Conservation (phyloP, 2,113 vertebrate species). For the Tricholaema leucomelas region DNA sequence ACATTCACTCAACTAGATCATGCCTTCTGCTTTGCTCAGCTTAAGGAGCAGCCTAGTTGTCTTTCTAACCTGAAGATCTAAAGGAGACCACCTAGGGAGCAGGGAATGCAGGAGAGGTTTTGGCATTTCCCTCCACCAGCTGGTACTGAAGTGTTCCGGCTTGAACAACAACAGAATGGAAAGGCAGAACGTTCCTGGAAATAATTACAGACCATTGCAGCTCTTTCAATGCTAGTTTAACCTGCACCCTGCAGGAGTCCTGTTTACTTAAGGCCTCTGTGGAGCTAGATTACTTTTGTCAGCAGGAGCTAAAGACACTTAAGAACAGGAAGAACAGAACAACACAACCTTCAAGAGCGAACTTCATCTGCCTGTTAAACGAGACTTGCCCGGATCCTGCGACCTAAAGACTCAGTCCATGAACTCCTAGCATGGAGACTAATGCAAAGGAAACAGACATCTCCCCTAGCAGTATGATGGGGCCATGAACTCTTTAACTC, state of each 20-base stretch:
- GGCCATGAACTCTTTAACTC: not conserved
- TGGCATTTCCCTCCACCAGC: not conserved
- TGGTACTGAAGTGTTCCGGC: not conserved
- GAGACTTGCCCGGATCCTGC: not conserved
- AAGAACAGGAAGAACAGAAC: not conserved
- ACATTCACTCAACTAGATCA: not conserved
- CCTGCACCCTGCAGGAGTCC: not conserved
- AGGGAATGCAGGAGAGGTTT: not conserved
- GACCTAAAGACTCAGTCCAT: not conserved
- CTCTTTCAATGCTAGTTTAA: not conserved
- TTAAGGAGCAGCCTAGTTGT: not conserved
- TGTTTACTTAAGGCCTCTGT: not conserved
- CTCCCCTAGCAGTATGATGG: not conserved
- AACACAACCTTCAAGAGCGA: not conserved
- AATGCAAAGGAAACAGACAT: not conserved
- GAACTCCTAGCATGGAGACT: not conserved
- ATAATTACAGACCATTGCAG: not conserved
- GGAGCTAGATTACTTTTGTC: not conserved
- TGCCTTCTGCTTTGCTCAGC: not conserved
- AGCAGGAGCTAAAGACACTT: conserved; percentile 9
- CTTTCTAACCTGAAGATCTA: not conserved
- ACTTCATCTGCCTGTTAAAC: not conserved
- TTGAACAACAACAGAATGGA: not conserved
- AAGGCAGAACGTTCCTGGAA: not conserved
- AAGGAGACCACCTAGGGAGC: not conserved